Base-by-base conservation (phyloP, 2,797 vertebrate genomes). In the Alectoris magna region DNA sequence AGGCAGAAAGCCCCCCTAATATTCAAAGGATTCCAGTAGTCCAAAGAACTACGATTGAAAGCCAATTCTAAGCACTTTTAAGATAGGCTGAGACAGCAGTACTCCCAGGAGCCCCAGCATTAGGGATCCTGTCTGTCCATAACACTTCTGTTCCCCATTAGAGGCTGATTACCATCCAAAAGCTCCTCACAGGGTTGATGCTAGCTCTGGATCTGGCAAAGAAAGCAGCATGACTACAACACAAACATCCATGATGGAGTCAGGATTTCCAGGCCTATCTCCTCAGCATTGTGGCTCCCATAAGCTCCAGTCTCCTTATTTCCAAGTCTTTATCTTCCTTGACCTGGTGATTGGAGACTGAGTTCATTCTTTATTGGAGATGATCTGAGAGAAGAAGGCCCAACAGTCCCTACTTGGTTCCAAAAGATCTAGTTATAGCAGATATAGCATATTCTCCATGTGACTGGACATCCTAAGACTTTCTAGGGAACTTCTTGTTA, bases 401-500 rank as follows among this genome's bases (percentile, higher is more conserved):
- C 17, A 31, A 19, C 72, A 93, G 44, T 24, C 41, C 41, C 31
- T 9, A 1, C 44, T 63, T 81, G 64, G 27, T 66, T 96, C 10
- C 58, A 16, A 66, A 41, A 92, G 62, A 67, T 84, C 88, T 76
- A 81, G 72, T 93, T 95, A 92, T 36, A 93, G 71, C 81, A 81
- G 72, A 92, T 95, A 92, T 36, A 93, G 71, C 81, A 63, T 87
- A 67, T 91, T 86, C 79, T 87, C 77, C 74, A 71, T 38, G 36
- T n/a, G 53, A 88, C 89, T 91, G 86, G 91, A 84, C 88, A 96
- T 64, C 83, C 77, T 81, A 67, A 94, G 55, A 84, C 43, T 72
- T 64, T 95, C 76, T 92, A 92, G 84, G 93, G 91, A 98, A 96
- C 71, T 87, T 90, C 71, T 70, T 92, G 85, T 87, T 96, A 81